Conservation (phyloP, 2,113 vertebrate species). For the Takifugu flavidus region DNA sequence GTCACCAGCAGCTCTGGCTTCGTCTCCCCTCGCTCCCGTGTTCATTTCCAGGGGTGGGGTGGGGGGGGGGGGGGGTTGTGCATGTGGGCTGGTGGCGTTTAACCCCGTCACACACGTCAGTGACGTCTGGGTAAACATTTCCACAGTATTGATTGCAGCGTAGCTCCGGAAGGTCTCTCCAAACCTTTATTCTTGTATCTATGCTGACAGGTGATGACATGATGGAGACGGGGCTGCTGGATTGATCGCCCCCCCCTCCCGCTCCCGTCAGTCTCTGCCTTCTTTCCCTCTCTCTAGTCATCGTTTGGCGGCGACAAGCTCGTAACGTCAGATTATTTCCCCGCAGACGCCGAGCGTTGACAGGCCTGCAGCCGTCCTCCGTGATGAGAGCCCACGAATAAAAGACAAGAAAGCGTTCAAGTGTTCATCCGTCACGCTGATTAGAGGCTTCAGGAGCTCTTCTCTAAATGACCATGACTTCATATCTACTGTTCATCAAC, state of each 20-base stretch:
- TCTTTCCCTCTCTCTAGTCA: conserved; percentile 33
- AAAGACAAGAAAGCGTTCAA: conserved; percentile 61
- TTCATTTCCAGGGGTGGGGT: background rate
- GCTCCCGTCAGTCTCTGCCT: conserved; percentile 31
- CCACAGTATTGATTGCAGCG: conserved; percentile 50
- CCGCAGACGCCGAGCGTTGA: conserved; percentile 66
- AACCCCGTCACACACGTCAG: conserved; percentile 31
- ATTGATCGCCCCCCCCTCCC: conserved; percentile 63
- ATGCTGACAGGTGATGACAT: conserved; percentile 71
- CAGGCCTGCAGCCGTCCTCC: conserved; percentile 64
- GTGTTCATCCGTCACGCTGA: conserved; percentile 67
- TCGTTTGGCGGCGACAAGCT: conserved; percentile 56
- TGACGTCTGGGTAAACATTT: conserved; percentile 35
- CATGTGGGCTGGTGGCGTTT: conserved; percentile 13
- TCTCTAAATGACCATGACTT: background rate
- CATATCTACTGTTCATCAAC: conserved; percentile 24
- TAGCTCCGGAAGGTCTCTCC: conserved; percentile 53
- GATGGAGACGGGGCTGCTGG: conserved; percentile 59
- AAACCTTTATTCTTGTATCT: conserved; percentile 70
- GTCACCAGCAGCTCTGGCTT: no score
- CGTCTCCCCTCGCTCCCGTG: background rate
- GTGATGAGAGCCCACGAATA: conserved; percentile 37
- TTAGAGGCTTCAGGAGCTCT: conserved; percentile 62
- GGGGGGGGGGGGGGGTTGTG: background rate
- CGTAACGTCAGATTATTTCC: conserved; percentile 75